A percentile compares a stretch with the other conserved stretches of the same genome.
phyloP scores from a whole-genome alignment of 2,113 vertebrate genomes.

The Bubo scandiacus region DNA sequence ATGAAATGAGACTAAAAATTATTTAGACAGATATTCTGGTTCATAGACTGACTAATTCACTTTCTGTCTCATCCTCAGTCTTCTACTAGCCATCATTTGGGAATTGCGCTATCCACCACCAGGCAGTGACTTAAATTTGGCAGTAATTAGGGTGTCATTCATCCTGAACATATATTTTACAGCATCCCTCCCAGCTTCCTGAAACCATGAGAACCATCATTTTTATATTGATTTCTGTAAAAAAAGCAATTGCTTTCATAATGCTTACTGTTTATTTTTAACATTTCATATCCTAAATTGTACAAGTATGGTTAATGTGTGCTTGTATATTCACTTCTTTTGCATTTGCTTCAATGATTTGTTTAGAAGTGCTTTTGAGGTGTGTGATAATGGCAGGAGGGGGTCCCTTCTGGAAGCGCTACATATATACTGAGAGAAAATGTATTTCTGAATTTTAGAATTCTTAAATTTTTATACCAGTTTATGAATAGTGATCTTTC shows the following conservation, averaged over 20 bases:
- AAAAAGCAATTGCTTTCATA: background rate
- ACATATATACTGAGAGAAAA: background rate
- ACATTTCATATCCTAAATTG: background rate
- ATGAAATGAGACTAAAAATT: conserved; percentile 48
- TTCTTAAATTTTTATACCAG: background rate
- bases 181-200: background rate
- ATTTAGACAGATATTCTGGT: conserved; percentile 55
- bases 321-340: background rate
- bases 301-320: background rate
- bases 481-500: background rate
- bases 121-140: conserved; percentile 16
- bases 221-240: background rate
- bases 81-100: background rate
- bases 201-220: background rate
- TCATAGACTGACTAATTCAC: conserved; percentile 27
- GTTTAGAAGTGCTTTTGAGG: background rate
- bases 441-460: background rate
- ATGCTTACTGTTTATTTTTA: background rate
- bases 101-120: background rate
- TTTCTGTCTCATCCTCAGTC: background rate
- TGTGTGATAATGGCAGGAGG: background rate
- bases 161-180: background rate
- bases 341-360: background rate
- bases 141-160: conserved; percentile 39
- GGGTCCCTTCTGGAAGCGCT: background rate